A percentile compares a stretch with the other conserved stretches of the same genome.
Evolutionary conservation across 2,113 vertebrate genomes (phyloP).

Genomic region (Crocuta crocuta): DNA sequence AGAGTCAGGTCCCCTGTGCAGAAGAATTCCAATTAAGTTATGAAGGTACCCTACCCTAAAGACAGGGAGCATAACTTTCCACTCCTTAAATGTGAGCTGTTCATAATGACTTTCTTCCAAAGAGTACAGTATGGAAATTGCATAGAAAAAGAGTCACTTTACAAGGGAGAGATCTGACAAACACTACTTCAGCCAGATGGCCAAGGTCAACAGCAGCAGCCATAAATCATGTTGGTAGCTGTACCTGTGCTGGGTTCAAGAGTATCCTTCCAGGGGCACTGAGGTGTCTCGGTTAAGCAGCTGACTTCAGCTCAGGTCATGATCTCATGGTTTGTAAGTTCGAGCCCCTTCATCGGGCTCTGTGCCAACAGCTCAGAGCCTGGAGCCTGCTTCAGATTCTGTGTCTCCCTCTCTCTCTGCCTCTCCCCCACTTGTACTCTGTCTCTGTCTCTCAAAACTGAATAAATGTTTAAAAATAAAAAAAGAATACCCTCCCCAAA

Average conservation of each 20-base stretch:
- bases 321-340: no score
- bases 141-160: not conserved
- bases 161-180: not conserved
- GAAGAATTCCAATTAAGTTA: not conserved
- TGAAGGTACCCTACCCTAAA: not conserved
- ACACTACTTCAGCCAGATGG: not conserved
- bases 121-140: not conserved
- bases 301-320: no score
- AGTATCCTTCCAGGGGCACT: not conserved
- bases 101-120: not conserved
- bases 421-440: no score
- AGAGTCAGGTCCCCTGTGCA: not conserved
- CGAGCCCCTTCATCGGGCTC: no score
- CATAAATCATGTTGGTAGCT: not conserved
- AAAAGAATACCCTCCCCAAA: not conserved
- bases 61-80: not conserved
- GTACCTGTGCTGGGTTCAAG: not conserved
- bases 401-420: no score
- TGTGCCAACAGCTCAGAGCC: no score
- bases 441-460: no score
- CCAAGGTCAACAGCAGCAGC: not conserved
- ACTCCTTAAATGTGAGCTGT: not conserved
- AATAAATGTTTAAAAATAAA: no score
- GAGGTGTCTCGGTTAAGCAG: no score
- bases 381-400: no score